phyloP scores from a whole-genome alignment of 2,888 invertebrate species.

The Chironomus tentans region DNA sequence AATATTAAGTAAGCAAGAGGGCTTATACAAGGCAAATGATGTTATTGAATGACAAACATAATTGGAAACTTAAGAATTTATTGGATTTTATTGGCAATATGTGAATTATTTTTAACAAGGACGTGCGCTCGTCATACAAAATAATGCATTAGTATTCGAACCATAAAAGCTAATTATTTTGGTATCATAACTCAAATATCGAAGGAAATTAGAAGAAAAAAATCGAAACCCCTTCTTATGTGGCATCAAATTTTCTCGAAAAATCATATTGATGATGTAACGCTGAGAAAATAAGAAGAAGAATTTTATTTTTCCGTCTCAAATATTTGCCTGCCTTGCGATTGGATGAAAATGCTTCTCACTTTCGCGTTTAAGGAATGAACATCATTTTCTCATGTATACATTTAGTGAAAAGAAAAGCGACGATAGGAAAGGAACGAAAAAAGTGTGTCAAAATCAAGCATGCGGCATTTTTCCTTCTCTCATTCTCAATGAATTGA shows the following conservation, averaged over 20 bases:
- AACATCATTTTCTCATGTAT: constrained; percentile 15
- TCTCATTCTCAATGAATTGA: constrained; percentile 3
- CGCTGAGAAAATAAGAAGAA: neutral
- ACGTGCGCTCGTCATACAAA: neutral
- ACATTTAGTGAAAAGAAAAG: neutral
- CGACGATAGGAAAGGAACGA: neutral
- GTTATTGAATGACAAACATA: constrained; percentile 8
- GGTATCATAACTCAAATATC: neutral
- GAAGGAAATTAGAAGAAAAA: no score
- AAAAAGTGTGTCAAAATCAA: constrained; percentile 22
- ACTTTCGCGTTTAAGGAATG: neutral
- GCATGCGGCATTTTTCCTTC: constrained; percentile 8
- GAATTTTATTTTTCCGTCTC: constrained; percentile 2
- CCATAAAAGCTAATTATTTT: constrained; percentile 18
- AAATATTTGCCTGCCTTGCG: constrained; percentile 10
- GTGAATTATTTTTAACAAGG: neutral
- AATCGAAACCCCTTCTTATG: neutral
- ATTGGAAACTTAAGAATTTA: constrained; percentile 27
- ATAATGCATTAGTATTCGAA: constrained; percentile 14
- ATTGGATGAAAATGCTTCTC: constrained; percentile 23
- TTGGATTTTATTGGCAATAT: constrained; percentile 19
- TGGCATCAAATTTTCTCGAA: constrained; percentile 4
- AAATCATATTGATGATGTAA: constrained; percentile 4
- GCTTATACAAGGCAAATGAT: neutral
- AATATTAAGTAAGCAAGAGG: no score